Evolutionary conservation across 2,888 invertebrate genomes (phyloP).

Genomic region (Agrochola lota): DNA sequence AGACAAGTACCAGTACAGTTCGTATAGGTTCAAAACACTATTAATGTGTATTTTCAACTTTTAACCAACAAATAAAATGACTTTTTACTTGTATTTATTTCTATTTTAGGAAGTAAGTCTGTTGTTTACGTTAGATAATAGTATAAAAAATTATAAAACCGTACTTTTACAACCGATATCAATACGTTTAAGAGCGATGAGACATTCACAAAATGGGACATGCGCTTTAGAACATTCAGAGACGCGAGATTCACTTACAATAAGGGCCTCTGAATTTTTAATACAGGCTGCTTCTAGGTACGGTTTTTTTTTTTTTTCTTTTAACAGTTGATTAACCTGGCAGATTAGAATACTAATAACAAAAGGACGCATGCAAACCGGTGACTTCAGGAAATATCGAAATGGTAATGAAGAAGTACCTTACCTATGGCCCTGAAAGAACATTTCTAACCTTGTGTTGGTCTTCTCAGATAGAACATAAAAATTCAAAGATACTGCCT

Average conservation of each 20-base stretch:
- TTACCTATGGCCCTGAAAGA: not conserved
- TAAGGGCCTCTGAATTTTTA: constrained; percentile 29
- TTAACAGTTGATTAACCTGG: too few species aligned
- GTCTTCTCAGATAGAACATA: not conserved
- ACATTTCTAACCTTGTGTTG: not conserved
- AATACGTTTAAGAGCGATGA: not conserved
- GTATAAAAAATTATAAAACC: not conserved
- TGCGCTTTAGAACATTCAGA: constrained; percentile 24
- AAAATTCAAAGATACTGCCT: not conserved
- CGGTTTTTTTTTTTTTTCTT: not conserved
- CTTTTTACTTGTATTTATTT: not conserved
- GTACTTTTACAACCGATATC: not conserved
- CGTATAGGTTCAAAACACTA: not conserved
- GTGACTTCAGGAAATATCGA: constrained; percentile 1
- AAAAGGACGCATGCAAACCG: constrained; percentile 31
- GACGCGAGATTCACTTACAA: not conserved
- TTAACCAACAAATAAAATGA: constrained; percentile 15
- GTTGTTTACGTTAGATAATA: constrained; percentile 4
- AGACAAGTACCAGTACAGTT: not conserved
- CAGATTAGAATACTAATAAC: not conserved
- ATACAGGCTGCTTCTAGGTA: not conserved
- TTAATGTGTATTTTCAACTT: not conserved
- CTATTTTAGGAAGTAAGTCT: not conserved
- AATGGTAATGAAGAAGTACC: not conserved
- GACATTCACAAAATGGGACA: constrained; percentile 11